Percentiles rank a stretch among this genome's conserved stretches.
phyloP scores from a whole-genome alignment of 2,797 vertebrate species.

The Distichodus sexfasciatus region DNA sequence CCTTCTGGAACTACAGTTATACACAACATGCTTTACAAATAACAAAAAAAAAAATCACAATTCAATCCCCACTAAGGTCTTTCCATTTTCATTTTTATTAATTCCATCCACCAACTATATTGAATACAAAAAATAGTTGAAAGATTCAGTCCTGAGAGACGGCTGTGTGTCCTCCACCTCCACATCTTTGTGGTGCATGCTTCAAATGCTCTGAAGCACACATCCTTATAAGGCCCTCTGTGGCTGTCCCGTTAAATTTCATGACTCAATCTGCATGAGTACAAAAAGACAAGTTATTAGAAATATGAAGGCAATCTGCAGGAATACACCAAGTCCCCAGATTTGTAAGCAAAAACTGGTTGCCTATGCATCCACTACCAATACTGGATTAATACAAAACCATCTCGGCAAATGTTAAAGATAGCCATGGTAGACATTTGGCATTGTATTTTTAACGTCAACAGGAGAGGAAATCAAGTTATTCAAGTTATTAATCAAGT shows the following conservation, averaged over 20 bases:
- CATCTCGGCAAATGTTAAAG: neutral
- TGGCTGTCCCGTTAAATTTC: conserved; percentile 2
- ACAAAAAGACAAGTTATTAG: neutral
- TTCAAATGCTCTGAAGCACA: too few relatives aligned
- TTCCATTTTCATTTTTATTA: neutral
- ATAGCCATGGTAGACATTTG: neutral
- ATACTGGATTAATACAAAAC: neutral
- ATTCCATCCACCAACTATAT: neutral
- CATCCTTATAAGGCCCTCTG: neutral
- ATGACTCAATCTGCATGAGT: neutral
- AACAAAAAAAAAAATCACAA: too few relatives aligned
- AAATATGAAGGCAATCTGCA: neutral
- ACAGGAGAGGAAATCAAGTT: neutral
- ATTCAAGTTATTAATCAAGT: too few relatives aligned
- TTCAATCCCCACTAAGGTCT: neutral
- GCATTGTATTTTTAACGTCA: neutral
- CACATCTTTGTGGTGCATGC: too few relatives aligned
- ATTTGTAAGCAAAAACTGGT: conserved; percentile 2
- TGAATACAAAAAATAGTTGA: too few relatives aligned
- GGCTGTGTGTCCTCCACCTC: too few relatives aligned
- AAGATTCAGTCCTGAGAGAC: neutral
- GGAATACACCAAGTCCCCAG: too few relatives aligned
- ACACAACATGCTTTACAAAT: neutral
- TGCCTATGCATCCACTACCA: conserved; percentile 3
- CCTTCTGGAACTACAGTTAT: neutral